Evolutionary conservation across 2,888 invertebrate species (phyloP), one percentile per base, ranked within the genome.

Genomic region (Pyrochroa serraticornis): DNA sequence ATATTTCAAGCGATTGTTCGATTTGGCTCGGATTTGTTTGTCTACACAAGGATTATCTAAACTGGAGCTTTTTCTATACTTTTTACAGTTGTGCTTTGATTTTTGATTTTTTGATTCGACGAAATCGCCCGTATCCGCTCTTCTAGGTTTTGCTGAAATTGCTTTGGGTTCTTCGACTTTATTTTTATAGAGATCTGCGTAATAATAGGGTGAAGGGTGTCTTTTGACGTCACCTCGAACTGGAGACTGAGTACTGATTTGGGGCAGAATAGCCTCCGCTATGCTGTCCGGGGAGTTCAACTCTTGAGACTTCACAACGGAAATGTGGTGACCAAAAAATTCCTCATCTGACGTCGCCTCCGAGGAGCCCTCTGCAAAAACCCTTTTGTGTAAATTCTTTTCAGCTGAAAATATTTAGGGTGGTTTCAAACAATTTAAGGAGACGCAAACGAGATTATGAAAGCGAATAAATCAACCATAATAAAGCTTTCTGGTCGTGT

Each of bases 151-250:
- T 12, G 14, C 30, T 14, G 41, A 42, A 44, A 49, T 50, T 2
- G 51, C 3, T 36, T 50, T 54, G 37, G 65, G 64, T 58, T 69
- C 71, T 46, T 74, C 71, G 7, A 71, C 67, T 71, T 74, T 73
- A 49, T 77, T 77, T 69, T 85, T 85, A 60, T 90, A 87, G 48
- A 92, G 79, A 74, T 92, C 92, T 0, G 90, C 90, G 85, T 92
- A 92, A 71, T 92, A 92, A 74, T 92, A 92, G 0, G 92, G 91
- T 53, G 91, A 92, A 7, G 91, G 91, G 74, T 91, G 90, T 33
- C 90, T 83, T 75, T 83, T 83, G 37, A 67, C 60, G 75, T 85
- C 84, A 77, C 64, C 81, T 79, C 85, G 85, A 77, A 74, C 80
- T 7, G 82, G 82, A 7, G 82, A 82, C 53, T 82, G 81, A 63